Conservation (phyloP, 2,888 invertebrate genomes). For the Folsomia candida region DNA sequence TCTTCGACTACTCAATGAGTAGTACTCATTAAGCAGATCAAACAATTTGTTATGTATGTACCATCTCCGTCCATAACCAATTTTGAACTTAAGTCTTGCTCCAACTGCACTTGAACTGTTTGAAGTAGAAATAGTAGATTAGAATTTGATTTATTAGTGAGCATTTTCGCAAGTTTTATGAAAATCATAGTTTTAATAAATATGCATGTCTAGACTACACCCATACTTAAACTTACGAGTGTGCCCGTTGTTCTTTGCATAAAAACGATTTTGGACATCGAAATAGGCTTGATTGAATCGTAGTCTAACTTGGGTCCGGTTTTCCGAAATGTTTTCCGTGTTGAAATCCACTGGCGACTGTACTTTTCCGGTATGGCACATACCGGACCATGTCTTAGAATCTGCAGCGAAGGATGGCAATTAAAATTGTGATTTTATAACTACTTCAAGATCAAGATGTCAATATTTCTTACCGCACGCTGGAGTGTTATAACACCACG, state of each 20-base stretch:
- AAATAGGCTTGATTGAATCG: slow-evolving; percentile 41
- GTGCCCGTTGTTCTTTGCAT: slow-evolving; percentile 48
- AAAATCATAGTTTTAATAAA: background rate
- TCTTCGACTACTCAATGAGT: too few relatives aligned
- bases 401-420: slow-evolving; percentile 11
- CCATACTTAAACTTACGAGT: slow-evolving; percentile 32
- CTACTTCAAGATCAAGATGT: background rate
- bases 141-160: background rate
- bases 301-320: slow-evolving; percentile 18
- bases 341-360: slow-evolving; percentile 30
- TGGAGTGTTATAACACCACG: slow-evolving; percentile 42
- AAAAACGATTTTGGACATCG: slow-evolving; percentile 31
- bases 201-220: too few relatives aligned
- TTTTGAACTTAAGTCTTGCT: slow-evolving; percentile 32
- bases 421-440: background rate
- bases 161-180: too few relatives aligned
- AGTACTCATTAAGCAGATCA: too few relatives aligned
- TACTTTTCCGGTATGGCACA: slow-evolving; percentile 28
- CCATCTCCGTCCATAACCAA: slow-evolving; percentile 42
- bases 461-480: slow-evolving; percentile 35
- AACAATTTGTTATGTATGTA: too few relatives aligned
- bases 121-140: background rate
- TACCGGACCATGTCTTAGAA: slow-evolving; percentile 20
- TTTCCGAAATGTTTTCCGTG: slow-evolving; percentile 17
- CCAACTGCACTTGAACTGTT: slow-evolving; percentile 46